Conservation (phyloP, 2,113 vertebrate genomes). For the Eclectus roratus region DNA sequence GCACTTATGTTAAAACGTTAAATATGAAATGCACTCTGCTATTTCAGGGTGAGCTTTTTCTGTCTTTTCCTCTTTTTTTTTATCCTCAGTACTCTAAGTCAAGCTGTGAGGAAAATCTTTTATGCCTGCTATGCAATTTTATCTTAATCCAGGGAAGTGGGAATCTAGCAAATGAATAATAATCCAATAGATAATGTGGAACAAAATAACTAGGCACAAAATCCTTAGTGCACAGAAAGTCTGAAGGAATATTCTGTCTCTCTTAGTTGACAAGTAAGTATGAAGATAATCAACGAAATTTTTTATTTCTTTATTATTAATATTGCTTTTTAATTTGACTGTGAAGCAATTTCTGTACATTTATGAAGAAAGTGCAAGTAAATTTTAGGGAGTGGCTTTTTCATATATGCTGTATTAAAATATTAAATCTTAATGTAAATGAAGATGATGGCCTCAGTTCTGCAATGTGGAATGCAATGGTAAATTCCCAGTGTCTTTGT, state of each 20-base stretch:
- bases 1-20: background rate
- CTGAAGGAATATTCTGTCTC: background rate
- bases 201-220: background rate
- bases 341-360: background rate
- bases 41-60: background rate
- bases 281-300: background rate
- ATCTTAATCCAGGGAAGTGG: conserved; percentile 43
- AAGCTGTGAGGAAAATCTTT: conserved; percentile 57
- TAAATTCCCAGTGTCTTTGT: background rate
- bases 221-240: background rate
- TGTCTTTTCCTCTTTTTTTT: background rate
- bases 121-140: conserved; percentile 35
- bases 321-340: background rate
- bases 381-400: background rate
- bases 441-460: background rate
- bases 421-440: background rate
- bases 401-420: background rate
- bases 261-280: background rate
- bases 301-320: background rate
- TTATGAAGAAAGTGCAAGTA: background rate
- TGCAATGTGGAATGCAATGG: background rate
- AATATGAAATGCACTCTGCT: background rate
- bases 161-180: conserved; percentile 39
- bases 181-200: conserved; percentile 16
- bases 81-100: background rate